phyloP scores from a whole-genome alignment of 2,113 vertebrate species.

The Dermatemys mawii region DNA sequence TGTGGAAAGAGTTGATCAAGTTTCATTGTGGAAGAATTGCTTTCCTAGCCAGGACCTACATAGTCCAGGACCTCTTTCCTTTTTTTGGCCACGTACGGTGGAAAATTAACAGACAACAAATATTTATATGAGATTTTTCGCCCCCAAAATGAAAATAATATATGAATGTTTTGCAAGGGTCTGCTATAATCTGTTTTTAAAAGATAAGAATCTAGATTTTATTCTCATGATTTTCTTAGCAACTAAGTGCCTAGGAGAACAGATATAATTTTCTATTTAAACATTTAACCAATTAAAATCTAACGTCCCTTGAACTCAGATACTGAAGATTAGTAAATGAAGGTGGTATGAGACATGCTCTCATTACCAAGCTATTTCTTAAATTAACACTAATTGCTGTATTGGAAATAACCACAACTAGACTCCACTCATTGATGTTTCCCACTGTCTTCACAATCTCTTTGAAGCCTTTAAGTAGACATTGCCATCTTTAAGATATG shows the following conservation, averaged over 20 bases:
- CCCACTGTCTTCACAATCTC: background rate
- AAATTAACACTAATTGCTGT: background rate
- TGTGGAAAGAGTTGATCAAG: background rate
- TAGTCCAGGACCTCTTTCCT: background rate
- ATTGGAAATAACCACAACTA: background rate
- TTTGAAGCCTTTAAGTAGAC: background rate
- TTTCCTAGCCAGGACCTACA: background rate
- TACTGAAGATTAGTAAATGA: background rate
- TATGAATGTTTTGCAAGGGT: background rate
- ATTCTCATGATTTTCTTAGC: background rate
- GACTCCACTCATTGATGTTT: background rate
- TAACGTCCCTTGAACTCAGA: background rate
- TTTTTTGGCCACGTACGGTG: background rate
- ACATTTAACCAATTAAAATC: background rate
- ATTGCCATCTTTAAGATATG: background rate
- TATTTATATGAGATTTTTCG: fast-evolving
- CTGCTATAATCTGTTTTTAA: background rate
- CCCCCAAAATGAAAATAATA: background rate
- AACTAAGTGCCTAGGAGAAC: background rate
- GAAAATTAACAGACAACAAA: background rate
- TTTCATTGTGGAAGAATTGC: fast-evolving
- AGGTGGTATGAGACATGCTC: background rate
- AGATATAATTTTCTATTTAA: background rate
- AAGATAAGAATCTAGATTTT: background rate
- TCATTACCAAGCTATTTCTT: background rate